Percentiles rank a stretch among this genome's conserved stretches.
Evolutionary conservation across 2,888 invertebrate species (phyloP).

Genomic region (Acleris emargana): DNA sequence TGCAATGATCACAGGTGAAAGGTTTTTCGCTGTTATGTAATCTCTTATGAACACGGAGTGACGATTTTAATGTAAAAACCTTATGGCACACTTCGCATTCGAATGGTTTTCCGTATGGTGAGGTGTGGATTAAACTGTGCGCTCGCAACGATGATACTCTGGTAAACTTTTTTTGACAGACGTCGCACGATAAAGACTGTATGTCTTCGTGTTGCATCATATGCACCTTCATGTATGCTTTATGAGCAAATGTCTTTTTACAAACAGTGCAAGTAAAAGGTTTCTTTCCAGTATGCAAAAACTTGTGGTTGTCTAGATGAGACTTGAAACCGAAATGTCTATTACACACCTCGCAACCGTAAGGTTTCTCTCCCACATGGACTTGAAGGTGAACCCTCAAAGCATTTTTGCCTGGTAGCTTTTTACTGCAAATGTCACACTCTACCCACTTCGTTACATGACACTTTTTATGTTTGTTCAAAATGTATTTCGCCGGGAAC

Average conservation of each 20-base stretch:
- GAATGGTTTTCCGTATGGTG: slow-evolving; percentile 4
- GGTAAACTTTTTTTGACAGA: slow-evolving; percentile 15
- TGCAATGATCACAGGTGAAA: slow-evolving; percentile 6
- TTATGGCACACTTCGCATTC: slow-evolving; percentile 10
- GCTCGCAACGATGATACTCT: slow-evolving; percentile 7
- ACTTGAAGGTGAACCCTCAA: slow-evolving; percentile 1
- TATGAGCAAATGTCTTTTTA: slow-evolving; percentile 3
- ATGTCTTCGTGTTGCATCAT: slow-evolving; percentile 17
- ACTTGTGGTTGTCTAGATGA: background rate
- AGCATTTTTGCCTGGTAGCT: background rate
- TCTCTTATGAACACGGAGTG: background rate
- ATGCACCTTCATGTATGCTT: slow-evolving; percentile 9
- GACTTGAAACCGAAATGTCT: background rate
- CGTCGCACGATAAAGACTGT: background rate
- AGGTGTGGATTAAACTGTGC: slow-evolving; percentile 16
- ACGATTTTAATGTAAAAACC: slow-evolving; percentile 2
- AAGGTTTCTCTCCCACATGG: slow-evolving; percentile 5
- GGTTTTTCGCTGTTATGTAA: slow-evolving; percentile 16
- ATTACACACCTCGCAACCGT: slow-evolving; percentile 6
- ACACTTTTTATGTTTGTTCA: background rate
- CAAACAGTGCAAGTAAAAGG: slow-evolving; percentile 10
- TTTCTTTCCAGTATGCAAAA: slow-evolving; percentile 14
- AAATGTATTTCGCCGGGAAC: background rate
- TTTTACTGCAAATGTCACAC: slow-evolving; percentile 16
- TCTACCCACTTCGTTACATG: background rate